Conservation (phyloP, 2,797 vertebrate species). For the Enteromius anoplus region DNA sequence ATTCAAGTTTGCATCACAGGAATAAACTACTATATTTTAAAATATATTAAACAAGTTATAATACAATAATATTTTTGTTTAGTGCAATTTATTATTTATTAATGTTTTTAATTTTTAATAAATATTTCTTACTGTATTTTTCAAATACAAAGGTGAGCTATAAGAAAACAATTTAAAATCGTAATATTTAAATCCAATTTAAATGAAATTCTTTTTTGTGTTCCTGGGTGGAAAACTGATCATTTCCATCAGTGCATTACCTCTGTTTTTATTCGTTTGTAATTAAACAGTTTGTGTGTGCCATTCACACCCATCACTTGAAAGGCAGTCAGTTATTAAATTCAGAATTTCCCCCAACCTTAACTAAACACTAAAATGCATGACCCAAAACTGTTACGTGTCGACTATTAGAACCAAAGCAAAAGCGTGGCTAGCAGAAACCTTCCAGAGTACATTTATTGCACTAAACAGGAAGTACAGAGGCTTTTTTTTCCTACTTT, state of each 20-base stretch:
- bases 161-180: background rate
- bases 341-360: background rate
- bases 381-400: background rate
- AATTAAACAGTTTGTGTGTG: background rate
- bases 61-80: background rate
- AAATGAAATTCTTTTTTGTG: background rate
- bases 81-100: background rate
- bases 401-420: background rate
- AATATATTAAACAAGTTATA: background rate
- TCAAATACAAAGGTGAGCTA: background rate
- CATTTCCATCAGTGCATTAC: background rate
- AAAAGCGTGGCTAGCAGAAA: background rate
- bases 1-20: background rate
- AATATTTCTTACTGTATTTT: background rate
- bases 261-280: background rate
- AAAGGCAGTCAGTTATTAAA: background rate
- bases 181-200: background rate
- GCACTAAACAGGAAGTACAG: constrained; percentile 13
- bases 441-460: background rate
- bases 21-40: background rate
- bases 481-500: constrained; percentile 10
- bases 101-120: too few relatives aligned
- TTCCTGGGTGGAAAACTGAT: background rate
- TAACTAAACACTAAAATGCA: background rate
- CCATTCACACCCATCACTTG: background rate